phyloP scores from a whole-genome alignment of 2,888 invertebrate species.

The Lathronympha strigana region DNA sequence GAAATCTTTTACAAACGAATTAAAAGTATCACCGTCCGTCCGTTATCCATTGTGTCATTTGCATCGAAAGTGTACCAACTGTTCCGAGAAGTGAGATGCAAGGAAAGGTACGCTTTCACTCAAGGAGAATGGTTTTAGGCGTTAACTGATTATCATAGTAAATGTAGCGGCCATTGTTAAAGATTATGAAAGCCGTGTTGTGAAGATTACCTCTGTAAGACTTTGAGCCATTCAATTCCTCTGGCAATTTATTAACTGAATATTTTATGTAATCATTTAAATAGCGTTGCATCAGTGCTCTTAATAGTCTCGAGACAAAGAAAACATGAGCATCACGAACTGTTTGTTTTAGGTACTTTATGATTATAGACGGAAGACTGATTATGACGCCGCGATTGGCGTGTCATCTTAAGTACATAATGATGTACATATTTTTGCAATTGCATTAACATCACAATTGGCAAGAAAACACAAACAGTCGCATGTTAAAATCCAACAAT shows the following conservation, averaged over 20 bases:
- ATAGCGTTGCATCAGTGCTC: conserved; percentile 17
- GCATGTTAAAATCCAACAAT: neutral
- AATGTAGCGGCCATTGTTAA: conserved; percentile 71
- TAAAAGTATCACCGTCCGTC: conserved; percentile 65
- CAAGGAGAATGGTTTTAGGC: conserved; percentile 72
- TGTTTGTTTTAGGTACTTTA: conserved; percentile 18
- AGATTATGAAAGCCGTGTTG: conserved; percentile 66
- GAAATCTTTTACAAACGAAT: conserved; percentile 57
- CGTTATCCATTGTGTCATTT: conserved; percentile 79
- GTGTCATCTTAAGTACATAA: conserved; percentile 6
- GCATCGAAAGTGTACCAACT: conserved; percentile 61
- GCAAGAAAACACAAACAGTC: neutral
- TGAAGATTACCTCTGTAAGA: conserved; percentile 47
- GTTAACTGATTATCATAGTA: conserved; percentile 79
- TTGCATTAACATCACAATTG: too few species aligned
- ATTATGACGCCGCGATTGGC: conserved; percentile 3
- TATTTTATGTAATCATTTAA: conserved; percentile 37
- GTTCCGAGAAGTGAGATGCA: conserved; percentile 74
- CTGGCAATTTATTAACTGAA: conserved; percentile 42
- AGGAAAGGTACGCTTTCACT: conserved; percentile 72
- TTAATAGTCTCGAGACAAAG: conserved; percentile 19
- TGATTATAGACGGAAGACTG: conserved; percentile 20
- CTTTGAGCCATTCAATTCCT: conserved; percentile 45
- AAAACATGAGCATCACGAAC: conserved; percentile 8
- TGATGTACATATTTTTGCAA: neutral